Evolutionary conservation across 2,113 vertebrate species (phyloP), one percentile per base, ranked within the genome.

Genomic region (Coptodon bakossiorum): DNA sequence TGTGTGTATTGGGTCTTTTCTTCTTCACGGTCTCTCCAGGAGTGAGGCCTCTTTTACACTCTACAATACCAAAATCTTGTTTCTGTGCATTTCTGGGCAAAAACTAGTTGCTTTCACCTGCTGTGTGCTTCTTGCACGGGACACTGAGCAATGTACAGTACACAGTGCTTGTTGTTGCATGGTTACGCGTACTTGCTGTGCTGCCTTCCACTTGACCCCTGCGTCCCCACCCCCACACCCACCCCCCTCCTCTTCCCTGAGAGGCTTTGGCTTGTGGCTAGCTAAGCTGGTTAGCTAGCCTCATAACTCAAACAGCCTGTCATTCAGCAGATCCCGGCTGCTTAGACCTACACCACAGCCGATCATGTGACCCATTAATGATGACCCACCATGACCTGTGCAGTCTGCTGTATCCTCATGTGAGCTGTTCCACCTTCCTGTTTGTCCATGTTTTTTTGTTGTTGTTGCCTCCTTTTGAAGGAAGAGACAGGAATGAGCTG

Each of bases 221-320:
- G n/a, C 10, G 7, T 34, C 78, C 34, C 59, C n/a, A 16, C 45
- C 82, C 34, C 12, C 45, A 38, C 34, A 13, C 6, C 3, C 31
- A 31, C 9, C 31, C 31, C 27, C 17, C 61, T 29, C 38, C 78
- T 40, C 17, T 86, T 54, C 48, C 82, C 79, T 54, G 71, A 89
- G 83, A 87, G 85, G 82, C 85, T 89, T 91, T 86, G 59, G 83
- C 80, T 79, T 91, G 81, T 68, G 82, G 73, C 66, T 81, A 57
- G 71, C 80, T 90, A 79, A 92, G 87, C 90, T 89, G 81, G 86
- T 93, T 89, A 92, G 80, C 83, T 88, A 93, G 76, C 83, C 53
- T 90, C 85, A 90, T 80, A 86, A 89, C 78, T 86, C 63, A 82
- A 48, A 66, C 81, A 78, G 84, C 50, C 82, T 52, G 80, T 85